Percentiles rank a stretch among this genome's conserved stretches.
Evolutionary conservation across 1,140 invertebrate genomes (phyloP).

Genomic region (Phocides pigmalion): DNA sequence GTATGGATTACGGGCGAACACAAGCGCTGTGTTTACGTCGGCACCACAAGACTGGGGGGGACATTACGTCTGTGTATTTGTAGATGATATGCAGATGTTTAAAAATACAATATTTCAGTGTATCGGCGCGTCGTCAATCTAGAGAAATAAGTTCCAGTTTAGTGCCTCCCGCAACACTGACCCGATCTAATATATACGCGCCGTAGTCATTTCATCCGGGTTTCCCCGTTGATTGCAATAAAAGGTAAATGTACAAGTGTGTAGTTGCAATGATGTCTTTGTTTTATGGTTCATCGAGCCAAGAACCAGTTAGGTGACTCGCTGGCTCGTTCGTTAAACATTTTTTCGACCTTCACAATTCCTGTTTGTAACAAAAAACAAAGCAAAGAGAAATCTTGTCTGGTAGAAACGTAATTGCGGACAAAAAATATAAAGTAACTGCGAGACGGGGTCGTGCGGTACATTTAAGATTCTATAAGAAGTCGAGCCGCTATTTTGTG

Average conservation of each 20-base stretch:
- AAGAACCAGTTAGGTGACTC: conserved; percentile 26
- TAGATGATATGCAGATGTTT: no score
- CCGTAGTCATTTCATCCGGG: conserved; percentile 13
- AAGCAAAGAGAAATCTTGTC: conserved; percentile 12
- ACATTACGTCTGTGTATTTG: no score
- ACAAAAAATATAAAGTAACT: neutral
- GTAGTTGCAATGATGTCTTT: conserved; percentile 1
- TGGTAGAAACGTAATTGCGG: conserved; percentile 28
- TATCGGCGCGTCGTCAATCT: no score
- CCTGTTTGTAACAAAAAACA: conserved; percentile 20
- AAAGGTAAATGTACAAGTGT: conserved; percentile 5
- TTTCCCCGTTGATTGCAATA: conserved; percentile 4
- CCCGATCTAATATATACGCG: no score
- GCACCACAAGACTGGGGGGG: no score
- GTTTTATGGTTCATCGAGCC: conserved; percentile 13
- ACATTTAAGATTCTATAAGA: no score
- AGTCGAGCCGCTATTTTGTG: no score
- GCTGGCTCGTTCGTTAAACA: conserved; percentile 13
- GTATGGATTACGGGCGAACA: no score
- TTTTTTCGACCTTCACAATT: conserved; percentile 27
- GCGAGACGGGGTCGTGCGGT: neutral
- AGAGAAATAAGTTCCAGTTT: no score
- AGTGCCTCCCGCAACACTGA: no score
- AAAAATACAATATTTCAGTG: no score
- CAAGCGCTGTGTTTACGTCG: no score